Conservation (phyloP, 2,797 vertebrate species). For the Tiaroga cobitis region DNA sequence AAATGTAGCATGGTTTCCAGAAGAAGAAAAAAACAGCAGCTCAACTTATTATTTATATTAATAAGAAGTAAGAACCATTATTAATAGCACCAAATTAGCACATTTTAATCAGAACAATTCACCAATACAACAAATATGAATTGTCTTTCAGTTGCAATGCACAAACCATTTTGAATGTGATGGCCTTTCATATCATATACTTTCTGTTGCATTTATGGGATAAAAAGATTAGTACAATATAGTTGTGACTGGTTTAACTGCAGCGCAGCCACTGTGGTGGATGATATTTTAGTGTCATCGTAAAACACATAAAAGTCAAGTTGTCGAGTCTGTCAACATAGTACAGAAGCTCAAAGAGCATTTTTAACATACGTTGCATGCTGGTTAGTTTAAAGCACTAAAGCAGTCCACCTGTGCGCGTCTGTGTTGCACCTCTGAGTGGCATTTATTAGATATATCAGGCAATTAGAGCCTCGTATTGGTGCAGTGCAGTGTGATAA, state of each 20-base stretch:
- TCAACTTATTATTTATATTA: background rate
- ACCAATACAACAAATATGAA: background rate
- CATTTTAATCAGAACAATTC: background rate
- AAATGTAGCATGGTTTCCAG: background rate
- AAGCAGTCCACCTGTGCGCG: background rate
- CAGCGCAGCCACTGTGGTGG: background rate
- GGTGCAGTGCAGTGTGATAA: conserved; percentile 4
- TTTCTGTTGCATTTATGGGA: background rate
- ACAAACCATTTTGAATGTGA: background rate
- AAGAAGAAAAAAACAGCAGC: background rate
- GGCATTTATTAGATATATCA: conserved; percentile 24
- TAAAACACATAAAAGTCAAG: conserved; percentile 39
- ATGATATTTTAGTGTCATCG: conserved; percentile 15
- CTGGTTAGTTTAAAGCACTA: background rate
- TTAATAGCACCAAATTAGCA: background rate
- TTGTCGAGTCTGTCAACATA: conserved; percentile 5
- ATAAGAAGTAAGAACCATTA: background rate
- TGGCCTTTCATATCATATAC: background rate
- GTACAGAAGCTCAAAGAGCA: background rate
- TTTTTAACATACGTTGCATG: background rate
- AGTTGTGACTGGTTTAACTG: conserved; percentile 1
- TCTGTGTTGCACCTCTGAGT: background rate
- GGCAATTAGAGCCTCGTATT: conserved; percentile 18
- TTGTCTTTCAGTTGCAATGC: background rate
- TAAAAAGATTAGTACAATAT: background rate